Evolutionary conservation across 2,113 vertebrate species (phyloP).

Genomic region (Chroicocephalus ridibundus): DNA sequence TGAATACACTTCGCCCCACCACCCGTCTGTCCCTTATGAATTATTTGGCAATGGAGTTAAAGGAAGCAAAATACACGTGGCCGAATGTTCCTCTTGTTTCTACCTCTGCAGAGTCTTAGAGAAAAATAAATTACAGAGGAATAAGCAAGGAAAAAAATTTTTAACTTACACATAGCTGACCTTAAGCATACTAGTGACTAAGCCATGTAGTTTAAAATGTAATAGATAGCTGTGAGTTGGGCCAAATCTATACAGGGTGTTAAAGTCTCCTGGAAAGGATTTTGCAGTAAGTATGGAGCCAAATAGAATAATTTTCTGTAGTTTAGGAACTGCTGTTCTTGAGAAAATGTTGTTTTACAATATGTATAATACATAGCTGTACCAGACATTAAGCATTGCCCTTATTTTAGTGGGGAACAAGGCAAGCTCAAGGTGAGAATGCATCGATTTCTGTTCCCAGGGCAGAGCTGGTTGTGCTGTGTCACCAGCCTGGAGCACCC

Average conservation of each 20-base stretch:
- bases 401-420: not conserved
- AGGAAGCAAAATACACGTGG: not conserved
- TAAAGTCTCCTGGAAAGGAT: not conserved
- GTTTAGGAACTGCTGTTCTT: not conserved
- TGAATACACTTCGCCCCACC: not conserved
- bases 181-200: not conserved
- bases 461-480: not conserved
- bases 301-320: not conserved
- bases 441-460: not conserved
- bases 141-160: not conserved
- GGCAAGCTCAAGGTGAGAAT: not conserved
- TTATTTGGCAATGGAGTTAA: not conserved
- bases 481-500: not conserved
- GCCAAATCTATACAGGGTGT: not conserved
- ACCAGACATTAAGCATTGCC: not conserved
- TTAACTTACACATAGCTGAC: not conserved
- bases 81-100: not conserved
- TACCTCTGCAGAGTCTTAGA: not conserved
- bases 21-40: accelerated
- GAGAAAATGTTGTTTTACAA: not conserved
- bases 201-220: not conserved
- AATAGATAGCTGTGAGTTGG: not conserved
- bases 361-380: not conserved
- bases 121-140: not conserved
- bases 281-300: not conserved